These are phyloP conservation scores for Drosophila formosana DNA, from an alignment of 2,888 invertebrate genomes.

Conservation along the genomic window DNA sequence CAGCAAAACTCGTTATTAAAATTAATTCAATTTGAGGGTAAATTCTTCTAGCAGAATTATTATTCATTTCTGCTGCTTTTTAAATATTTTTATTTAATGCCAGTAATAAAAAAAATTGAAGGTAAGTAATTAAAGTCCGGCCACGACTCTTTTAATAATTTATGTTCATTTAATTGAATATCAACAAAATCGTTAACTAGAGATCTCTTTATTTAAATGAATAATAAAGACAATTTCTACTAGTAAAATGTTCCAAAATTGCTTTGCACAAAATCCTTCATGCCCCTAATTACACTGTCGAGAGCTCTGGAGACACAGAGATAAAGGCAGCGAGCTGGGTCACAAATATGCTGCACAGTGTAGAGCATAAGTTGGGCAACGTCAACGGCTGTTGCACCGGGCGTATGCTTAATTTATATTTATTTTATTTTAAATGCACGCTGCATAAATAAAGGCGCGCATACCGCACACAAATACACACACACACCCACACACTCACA, in stretches of 20 bases:
- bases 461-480: slow-evolving; percentile 27
- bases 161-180: neutral
- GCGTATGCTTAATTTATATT: slow-evolving; percentile 78
- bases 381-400: slow-evolving; percentile 56
- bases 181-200: no score
- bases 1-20: no score
- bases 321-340: neutral
- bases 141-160: neutral
- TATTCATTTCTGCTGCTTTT: no score
- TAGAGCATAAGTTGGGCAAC: slow-evolving; percentile 13
- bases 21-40: no score
- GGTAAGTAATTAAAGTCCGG: no score
- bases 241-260: no score
- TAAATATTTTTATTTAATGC: no score
- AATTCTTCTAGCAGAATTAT: no score
- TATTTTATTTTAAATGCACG: slow-evolving; percentile 78
- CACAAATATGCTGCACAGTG: slow-evolving; percentile 30
- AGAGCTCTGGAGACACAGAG: slow-evolving; percentile 14
- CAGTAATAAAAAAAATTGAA: no score
- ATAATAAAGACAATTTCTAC: no score
- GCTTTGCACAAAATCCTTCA: neutral
- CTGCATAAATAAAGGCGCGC: slow-evolving; percentile 72
- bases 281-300: neutral
- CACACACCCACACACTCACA: slow-evolving; percentile 22
- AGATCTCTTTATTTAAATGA: no score